Evolutionary conservation across 2,888 invertebrate species (phyloP), one percentile per base, ranked within the genome.

Genomic region (Cheiracanthium punctorium): DNA sequence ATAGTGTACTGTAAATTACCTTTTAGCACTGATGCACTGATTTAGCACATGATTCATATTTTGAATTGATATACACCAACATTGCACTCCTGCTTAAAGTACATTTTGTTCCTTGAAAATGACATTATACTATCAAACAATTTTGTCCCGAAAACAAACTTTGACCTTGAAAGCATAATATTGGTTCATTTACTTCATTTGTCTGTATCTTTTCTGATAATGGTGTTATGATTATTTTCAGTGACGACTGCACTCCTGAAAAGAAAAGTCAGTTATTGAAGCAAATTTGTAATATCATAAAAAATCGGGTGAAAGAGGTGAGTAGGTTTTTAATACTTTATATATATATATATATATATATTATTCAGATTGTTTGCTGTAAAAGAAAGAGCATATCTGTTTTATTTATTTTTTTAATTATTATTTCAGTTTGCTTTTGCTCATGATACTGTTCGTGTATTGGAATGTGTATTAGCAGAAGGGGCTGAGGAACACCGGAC

Each of bases 371-470:
- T 69, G 4, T 2, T n/a, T 29, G n/a, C n/a, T n/a, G n/a, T n/a
- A n/a, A n/a, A n/a, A n/a, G n/a, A n/a, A n/a, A n/a, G n/a, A n/a
- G n/a, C n/a, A n/a, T n/a, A n/a, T n/a, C n/a, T n/a, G n/a, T n/a
- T 24, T 64, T n/a, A n/a, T n/a, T n/a, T n/a, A n/a, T n/a, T n/a
- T n/a, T n/a, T n/a, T n/a, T n/a, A n/a, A 37, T 32, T 70, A n/a
- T 1, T 48, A 43, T 52, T 30, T 14, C 41, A 89, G 80, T 87
- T 91, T 37, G 90, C 91, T 43, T 91, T 90, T 88, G 90, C 91
- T 65, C 93, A 98, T 91, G 98, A 98, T 91, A 95, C 96, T 58
- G 96, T 96, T 4, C 93, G 98, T 90, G 95, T 98, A 0, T 94
- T 98, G 72, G 98, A 98, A 91, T 97, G 96, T 91, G 92, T 98